These are phyloP conservation scores for Adelognathus sp. DNA, from an alignment of 2,888 invertebrate genomes.

Conservation along the genomic window DNA sequence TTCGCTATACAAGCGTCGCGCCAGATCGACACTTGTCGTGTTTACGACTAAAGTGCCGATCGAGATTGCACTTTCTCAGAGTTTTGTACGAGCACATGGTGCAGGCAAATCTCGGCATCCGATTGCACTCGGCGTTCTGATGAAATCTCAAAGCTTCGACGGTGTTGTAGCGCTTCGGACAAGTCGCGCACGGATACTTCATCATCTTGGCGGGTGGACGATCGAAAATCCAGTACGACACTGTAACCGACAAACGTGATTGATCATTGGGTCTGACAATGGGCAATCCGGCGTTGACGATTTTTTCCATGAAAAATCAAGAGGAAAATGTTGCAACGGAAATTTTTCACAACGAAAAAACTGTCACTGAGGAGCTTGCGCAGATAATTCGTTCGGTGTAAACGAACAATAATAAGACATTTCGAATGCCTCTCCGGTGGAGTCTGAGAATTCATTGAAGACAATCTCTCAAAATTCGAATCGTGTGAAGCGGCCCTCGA, in stretches of 20 bases:
- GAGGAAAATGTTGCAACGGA: not conserved
- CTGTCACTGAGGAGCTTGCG: not conserved
- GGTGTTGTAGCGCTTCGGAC: conserved; percentile 85
- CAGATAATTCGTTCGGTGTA: not conserved
- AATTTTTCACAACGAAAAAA: not conserved
- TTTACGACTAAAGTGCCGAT: conserved; percentile 78
- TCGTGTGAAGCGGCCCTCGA: too few relatives aligned
- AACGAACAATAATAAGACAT: too few relatives aligned
- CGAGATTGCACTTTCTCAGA: conserved; percentile 79
- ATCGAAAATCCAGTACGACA: conserved; percentile 18
- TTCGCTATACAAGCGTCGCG: not conserved
- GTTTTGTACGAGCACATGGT: conserved; percentile 77
- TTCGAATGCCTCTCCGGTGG: too few relatives aligned
- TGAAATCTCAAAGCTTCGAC: conserved; percentile 76
- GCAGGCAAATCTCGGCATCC: conserved; percentile 80
- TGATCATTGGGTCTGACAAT: not conserved
- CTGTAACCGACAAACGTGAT: conserved; percentile 19
- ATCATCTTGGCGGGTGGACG: conserved; percentile 20
- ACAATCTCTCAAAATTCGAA: too few relatives aligned
- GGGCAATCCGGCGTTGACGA: not conserved
- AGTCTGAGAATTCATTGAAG: too few relatives aligned
- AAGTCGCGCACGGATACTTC: conserved; percentile 84
- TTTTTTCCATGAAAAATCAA: not conserved
- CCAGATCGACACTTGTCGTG: conserved; percentile 69
- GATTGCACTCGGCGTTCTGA: conserved; percentile 79